Conservation (phyloP, 2,797 vertebrate genomes). For the Falco columbarius region DNA sequence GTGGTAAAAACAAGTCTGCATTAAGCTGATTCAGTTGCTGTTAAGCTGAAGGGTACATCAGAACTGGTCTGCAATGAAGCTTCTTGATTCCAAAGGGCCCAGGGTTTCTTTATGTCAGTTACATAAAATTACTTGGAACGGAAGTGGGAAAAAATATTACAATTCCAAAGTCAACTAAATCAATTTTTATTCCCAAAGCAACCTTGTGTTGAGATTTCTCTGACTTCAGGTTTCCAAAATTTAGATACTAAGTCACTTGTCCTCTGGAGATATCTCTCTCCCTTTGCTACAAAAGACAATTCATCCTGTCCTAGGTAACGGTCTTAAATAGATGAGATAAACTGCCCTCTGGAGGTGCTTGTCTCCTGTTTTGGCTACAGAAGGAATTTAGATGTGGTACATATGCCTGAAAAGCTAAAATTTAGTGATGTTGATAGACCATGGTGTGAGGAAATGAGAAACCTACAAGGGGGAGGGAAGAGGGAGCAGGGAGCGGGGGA, state of each 20-base stretch:
- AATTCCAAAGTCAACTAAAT: background rate
- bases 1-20: background rate
- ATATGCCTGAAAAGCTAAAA: background rate
- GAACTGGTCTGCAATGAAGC: background rate
- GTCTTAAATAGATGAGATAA: background rate
- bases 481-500: background rate
- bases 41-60: background rate
- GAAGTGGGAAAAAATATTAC: background rate
- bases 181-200: background rate
- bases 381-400: background rate
- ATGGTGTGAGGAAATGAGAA: background rate
- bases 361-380: background rate
- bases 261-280: background rate
- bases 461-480: no score
- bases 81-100: background rate
- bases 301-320: background rate
- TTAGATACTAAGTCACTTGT: background rate
- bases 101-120: background rate
- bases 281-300: background rate
- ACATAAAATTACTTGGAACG: background rate
- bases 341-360: background rate
- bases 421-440: background rate
- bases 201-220: background rate
- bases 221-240: background rate
- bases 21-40: background rate